Conservation (phyloP, 2,888 invertebrate species). For the Morpho helenor region DNA sequence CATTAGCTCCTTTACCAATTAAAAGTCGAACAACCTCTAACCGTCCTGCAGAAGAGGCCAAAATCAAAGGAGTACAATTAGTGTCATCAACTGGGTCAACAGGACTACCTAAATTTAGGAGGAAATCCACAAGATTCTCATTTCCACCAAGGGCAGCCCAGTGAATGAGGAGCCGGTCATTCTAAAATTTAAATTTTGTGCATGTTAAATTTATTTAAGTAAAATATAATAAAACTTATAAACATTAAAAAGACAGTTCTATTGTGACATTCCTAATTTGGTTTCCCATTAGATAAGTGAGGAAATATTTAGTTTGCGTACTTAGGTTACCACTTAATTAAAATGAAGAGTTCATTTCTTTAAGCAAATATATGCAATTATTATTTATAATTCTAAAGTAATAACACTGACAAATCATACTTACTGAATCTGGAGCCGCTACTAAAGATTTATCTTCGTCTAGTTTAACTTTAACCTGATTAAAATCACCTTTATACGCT, state of each 20-base stretch:
- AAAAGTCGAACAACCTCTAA: conserved; percentile 83
- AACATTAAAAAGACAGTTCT: too few species aligned
- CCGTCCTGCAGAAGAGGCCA: conserved; percentile 89
- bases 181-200: conserved; percentile 60
- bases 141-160: conserved; percentile 91
- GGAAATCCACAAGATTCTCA: conserved; percentile 83
- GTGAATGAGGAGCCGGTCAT: conserved; percentile 85
- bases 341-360: too few species aligned
- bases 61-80: conserved; percentile 87
- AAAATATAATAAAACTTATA: too few species aligned
- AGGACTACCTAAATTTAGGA: conserved; percentile 82
- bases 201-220: not conserved
- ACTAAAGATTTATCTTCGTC: conserved; percentile 67
- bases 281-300: too few species aligned
- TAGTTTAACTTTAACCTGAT: conserved; percentile 81
- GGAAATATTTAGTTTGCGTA: too few species aligned
- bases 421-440: conserved; percentile 52
- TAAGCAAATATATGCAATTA: not conserved
- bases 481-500: conserved; percentile 86
- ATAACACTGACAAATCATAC: conserved; percentile 13
- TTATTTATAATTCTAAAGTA: not conserved
- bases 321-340: too few species aligned
- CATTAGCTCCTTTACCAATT: conserved; percentile 83
- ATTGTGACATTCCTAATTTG: too few species aligned
- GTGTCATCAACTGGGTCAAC: conserved; percentile 87